Conservation (phyloP, 2,797 vertebrate genomes). For the Microctenopoma steveboyesi region DNA sequence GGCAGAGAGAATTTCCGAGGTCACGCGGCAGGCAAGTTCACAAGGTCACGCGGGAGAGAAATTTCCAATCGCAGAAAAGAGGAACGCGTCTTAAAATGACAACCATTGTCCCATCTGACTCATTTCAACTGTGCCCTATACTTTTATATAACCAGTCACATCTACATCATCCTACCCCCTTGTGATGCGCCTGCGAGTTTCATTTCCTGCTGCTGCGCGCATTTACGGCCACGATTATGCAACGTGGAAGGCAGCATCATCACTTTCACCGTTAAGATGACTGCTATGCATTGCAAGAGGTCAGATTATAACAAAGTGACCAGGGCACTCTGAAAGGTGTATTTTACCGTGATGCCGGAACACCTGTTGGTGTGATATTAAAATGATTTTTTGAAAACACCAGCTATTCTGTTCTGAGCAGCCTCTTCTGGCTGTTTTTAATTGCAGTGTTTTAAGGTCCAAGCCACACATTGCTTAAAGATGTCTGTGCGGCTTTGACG, state of each 20-base stretch:
- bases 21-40: constrained; percentile 71
- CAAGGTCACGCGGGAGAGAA: constrained; percentile 66
- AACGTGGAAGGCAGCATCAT: constrained; percentile 51
- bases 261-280: constrained; percentile 20
- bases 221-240: constrained; percentile 70
- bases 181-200: constrained; percentile 61
- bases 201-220: constrained; percentile 65
- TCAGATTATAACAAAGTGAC: background rate
- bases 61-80: constrained; percentile 35
- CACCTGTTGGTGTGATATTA: constrained; percentile 52
- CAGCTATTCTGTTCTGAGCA: background rate
- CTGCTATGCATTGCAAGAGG: constrained; percentile 11
- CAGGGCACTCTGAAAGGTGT: background rate
- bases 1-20: constrained; percentile 41
- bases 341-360: background rate
- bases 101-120: constrained; percentile 49
- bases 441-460: background rate
- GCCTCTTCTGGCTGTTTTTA: background rate
- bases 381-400: background rate
- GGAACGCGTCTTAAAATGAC: constrained; percentile 57
- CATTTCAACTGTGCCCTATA: constrained; percentile 58
- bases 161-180: constrained; percentile 59
- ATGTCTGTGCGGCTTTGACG: constrained; percentile 11
- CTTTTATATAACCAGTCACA: constrained; percentile 72
- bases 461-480: constrained; percentile 6